A percentile compares a stretch with the other conserved stretches of the same genome.
Conservation (phyloP, 2,797 vertebrate genomes). For the Phaenicophaeus curvirostris region DNA sequence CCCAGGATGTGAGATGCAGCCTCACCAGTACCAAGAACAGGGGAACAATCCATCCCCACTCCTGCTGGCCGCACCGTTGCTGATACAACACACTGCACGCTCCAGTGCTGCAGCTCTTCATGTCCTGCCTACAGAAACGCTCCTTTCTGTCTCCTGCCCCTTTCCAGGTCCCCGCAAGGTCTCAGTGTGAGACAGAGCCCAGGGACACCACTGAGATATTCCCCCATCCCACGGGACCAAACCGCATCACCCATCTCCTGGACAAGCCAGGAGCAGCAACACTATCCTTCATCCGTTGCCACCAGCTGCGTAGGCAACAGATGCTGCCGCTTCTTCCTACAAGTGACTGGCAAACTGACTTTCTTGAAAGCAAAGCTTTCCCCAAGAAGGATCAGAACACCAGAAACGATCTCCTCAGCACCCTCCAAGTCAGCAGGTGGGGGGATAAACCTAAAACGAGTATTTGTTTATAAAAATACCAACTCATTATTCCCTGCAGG, state of each 20-base stretch:
- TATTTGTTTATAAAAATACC: conserved; percentile 8
- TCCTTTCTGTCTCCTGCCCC: neutral
- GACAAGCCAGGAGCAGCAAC: neutral
- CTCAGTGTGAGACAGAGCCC: neutral
- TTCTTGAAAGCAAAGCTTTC: neutral
- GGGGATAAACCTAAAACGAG: neutral
- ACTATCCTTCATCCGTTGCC: neutral
- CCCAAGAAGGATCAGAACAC: neutral
- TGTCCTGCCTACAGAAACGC: neutral
- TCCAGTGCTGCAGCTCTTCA: rapidly evolving
- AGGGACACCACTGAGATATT: rapidly evolving
- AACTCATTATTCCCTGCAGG: neutral
- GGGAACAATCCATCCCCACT: no score
- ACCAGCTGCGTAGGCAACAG: neutral
- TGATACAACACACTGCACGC: rapidly evolving
- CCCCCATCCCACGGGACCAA: neutral
- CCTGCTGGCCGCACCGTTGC: no score
- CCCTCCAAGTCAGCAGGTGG: neutral
- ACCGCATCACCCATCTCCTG: rapidly evolving
- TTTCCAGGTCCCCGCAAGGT: no score
- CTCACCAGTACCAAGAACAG: no score
- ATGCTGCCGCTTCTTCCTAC: neutral
- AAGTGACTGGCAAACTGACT: neutral
- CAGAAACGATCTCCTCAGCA: neutral
- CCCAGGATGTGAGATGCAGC: no score